phyloP scores from a whole-genome alignment of 2,888 invertebrate genomes.

The Bembecia ichneumoniformis region DNA sequence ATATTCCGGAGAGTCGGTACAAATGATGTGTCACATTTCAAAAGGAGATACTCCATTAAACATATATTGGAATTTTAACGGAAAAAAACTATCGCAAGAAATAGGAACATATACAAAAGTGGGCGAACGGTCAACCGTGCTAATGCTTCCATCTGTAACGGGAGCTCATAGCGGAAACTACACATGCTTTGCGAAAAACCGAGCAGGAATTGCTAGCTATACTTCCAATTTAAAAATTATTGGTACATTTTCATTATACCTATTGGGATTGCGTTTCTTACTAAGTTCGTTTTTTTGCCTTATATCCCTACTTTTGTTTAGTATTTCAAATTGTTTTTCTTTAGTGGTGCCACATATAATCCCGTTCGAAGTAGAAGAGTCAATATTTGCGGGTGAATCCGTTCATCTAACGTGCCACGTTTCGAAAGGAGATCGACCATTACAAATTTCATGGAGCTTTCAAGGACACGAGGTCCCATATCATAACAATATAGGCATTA shows the following conservation, averaged over 20 bases:
- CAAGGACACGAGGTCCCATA: constrained; percentile 75
- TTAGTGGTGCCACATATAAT: constrained; percentile 75
- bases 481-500: constrained; percentile 66
- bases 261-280: constrained; percentile 10
- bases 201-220: constrained; percentile 62
- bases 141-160: constrained; percentile 64
- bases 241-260: constrained; percentile 35
- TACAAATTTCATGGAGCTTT: constrained; percentile 79
- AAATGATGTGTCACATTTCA: constrained; percentile 75
- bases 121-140: constrained; percentile 57
- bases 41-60: constrained; percentile 78
- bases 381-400: constrained; percentile 78
- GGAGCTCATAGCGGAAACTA: constrained; percentile 71
- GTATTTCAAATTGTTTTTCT: constrained; percentile 18
- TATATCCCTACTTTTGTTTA: constrained; percentile 8
- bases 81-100: constrained; percentile 48
- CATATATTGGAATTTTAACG: constrained; percentile 77
- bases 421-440: constrained; percentile 79
- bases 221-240: constrained; percentile 67
- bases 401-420: constrained; percentile 78
- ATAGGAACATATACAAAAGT: constrained; percentile 62
- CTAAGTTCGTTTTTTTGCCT: constrained; percentile 10
- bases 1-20: constrained; percentile 75
- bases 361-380: constrained; percentile 78
- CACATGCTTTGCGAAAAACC: constrained; percentile 71